phyloP scores from a whole-genome alignment of 2,888 invertebrate genomes.

The Gasteruption jaculator region DNA sequence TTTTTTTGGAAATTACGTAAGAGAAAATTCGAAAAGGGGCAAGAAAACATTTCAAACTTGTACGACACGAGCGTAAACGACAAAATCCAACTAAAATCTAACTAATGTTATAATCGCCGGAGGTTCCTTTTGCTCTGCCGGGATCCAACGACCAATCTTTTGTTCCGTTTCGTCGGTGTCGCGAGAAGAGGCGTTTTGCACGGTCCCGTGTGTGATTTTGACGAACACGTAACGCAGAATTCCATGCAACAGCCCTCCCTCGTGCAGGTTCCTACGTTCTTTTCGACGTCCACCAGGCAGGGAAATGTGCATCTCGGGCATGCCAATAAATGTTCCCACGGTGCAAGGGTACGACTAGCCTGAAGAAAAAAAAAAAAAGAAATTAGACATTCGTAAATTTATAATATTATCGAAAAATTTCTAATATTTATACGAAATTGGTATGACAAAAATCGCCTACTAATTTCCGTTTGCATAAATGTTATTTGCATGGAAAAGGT shows the following conservation, averaged over 20 bases:
- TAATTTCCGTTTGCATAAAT: too few species aligned
- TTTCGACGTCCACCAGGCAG: slow-evolving; percentile 41
- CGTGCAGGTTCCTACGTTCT: slow-evolving; percentile 44
- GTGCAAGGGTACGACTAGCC: slow-evolving; percentile 45
- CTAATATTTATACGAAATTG: too few species aligned
- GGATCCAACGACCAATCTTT: slow-evolving; percentile 40
- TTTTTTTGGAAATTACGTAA: slow-evolving; percentile 1
- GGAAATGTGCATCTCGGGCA: slow-evolving; percentile 48
- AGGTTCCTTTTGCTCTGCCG: slow-evolving; percentile 47
- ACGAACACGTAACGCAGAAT: slow-evolving; percentile 44
- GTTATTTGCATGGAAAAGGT: too few species aligned
- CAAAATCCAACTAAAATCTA: background rate
- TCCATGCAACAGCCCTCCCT: slow-evolving; percentile 44
- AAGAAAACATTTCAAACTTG: background rate
- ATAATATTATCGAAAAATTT: too few species aligned
- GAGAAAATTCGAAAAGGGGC: background rate
- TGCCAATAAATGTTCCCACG: slow-evolving; percentile 40
- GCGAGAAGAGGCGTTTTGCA: slow-evolving; percentile 46
- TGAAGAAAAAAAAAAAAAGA: slow-evolving; percentile 26
- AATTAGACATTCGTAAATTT: background rate
- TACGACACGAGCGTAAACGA: background rate
- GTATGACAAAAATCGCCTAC: too few species aligned
- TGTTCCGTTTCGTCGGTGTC: slow-evolving; percentile 46
- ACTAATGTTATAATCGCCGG: slow-evolving; percentile 42
- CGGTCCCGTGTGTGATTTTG: slow-evolving; percentile 39